Base-by-base conservation (phyloP, 2,797 vertebrate genomes). In the Sebastes glaucus region DNA sequence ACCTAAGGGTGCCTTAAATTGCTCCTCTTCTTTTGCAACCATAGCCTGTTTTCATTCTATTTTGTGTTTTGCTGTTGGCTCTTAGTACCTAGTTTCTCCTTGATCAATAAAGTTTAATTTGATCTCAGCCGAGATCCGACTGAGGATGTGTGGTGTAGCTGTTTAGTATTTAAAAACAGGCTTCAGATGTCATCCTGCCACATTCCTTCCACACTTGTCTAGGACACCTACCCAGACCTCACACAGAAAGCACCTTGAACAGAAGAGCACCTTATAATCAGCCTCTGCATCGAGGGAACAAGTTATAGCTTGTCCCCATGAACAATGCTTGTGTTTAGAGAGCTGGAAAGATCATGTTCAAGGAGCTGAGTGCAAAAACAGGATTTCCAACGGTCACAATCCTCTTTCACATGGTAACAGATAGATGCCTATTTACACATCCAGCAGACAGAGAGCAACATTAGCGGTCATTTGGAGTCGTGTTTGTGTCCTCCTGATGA, bases 211-310 rank as follows among this genome's bases (percentile, higher is more conserved):
- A 70, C 75, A 78, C 79, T 79, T 71, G 69, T 80, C 33, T 42
- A 13, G 74, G 79, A 88, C 74, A 74, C 59, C 80, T 74, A 52
- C 66, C 10, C 30, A 77, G 84, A 90, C 92, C 88, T 88, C 92
- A 81, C 88, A 84, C 86, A 89, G 75, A 72, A 83, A 82, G 71
- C 84, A 81, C 55, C 75, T 61, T 46, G 63, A 74, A 82, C 80
- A 80, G 83, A 77, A 71, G 73, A 72, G 73, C 65, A 70, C 82
- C 82, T 75, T 88, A 30, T 92, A 93, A 94, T 92, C 88, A 94
- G 71, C 75, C 62, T 72, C 59, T 57, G 80, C 74, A 33, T 55
- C 35, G 60, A 69, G 81, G 75, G 66, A 65, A 64, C 92, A 20
- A 89, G 94, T 89, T 56, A 4, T 1, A 85, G 79, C 94, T 73